Evolutionary conservation across 2,888 invertebrate genomes (phyloP).

Genomic region (Dicycla oo): DNA sequence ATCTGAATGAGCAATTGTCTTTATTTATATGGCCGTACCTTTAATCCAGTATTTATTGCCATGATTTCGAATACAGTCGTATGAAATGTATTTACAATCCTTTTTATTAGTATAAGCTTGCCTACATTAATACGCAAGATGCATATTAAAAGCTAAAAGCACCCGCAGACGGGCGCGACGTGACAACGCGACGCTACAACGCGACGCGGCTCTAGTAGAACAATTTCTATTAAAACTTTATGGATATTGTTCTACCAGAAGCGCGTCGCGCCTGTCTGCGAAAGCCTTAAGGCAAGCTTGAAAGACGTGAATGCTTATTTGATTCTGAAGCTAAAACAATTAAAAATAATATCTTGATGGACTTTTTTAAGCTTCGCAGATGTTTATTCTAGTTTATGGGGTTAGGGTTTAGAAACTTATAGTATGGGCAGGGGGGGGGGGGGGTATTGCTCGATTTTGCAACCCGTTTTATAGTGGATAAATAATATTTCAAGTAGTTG

Average conservation of each 20-base stretch:
- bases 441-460: too few species aligned
- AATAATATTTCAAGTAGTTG: too few species aligned
- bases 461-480: too few species aligned
- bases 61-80: constrained; percentile 46
- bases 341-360: constrained; percentile 23
- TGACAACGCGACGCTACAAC: too few species aligned
- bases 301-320: constrained; percentile 41
- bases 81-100: constrained; percentile 46
- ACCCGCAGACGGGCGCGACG: too few species aligned
- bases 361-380: constrained; percentile 3
- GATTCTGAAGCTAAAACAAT: constrained; percentile 26
- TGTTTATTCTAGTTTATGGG: background rate
- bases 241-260: too few species aligned
- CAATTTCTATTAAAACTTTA: too few species aligned
- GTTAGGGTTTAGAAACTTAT: background rate
- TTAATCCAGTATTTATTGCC: constrained; percentile 54
- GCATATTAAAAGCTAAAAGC: constrained; percentile 39
- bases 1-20: constrained; percentile 64
- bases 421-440: too few species aligned
- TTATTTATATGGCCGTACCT: constrained; percentile 51
- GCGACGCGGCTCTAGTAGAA: too few species aligned
- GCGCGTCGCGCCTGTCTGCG: too few species aligned
- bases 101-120: constrained; percentile 42
- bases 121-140: constrained; percentile 17
- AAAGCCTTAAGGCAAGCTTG: constrained; percentile 32